Evolutionary conservation across 2,113 vertebrate genomes (phyloP), one percentile per base, ranked within the genome.

Genomic region (Paramisgurnus dabryanus): DNA sequence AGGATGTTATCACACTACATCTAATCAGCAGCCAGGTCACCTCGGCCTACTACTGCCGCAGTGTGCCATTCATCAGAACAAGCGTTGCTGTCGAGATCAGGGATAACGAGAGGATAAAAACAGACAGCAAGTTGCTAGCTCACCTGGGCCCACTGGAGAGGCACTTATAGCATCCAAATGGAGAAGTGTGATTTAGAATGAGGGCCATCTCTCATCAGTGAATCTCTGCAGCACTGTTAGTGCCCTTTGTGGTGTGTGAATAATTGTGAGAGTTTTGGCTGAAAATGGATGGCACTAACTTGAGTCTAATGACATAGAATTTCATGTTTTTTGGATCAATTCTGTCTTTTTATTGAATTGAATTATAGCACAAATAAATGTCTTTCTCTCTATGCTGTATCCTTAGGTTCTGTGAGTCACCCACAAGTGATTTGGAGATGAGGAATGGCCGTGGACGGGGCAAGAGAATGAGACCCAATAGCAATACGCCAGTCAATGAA

Each of bases 341-440:
- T 5, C 2, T n/a, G 15, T 79, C 69, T 40, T 76, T 22, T 6
- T 57, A 76, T 41, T 64, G 39, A 68, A 10, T 17, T 47, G 4
- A 69, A 12, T 50, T 15, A 8, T 27, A 39, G 27, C 27, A 9
- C 27, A 13, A 73, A 57, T 5, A 67, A 22, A 53, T 67, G 10
- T 70, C 49, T 65, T 17, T 4, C 3, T 3, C 49, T 64, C 84
- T 10, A 40, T 86, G 65, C 11, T 55, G 53, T 81, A 4, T 75
- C 3, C 66, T 8, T 91, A 99, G 98, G 91, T 99, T 99, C 90
- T 99, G 98, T 40, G 98, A 99, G 90, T 99, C 98, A 41, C 98
- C 98, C 4, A 99, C 97, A 82, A 99, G 98, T 67, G 98, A 99
- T 88, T 90, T 99, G 86, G 98, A 99, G 88, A 98, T 99, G 95